These are phyloP conservation scores for Oscheius sp. DNA, from an alignment of 2,888 invertebrate species.

Conservation along the genomic window DNA sequence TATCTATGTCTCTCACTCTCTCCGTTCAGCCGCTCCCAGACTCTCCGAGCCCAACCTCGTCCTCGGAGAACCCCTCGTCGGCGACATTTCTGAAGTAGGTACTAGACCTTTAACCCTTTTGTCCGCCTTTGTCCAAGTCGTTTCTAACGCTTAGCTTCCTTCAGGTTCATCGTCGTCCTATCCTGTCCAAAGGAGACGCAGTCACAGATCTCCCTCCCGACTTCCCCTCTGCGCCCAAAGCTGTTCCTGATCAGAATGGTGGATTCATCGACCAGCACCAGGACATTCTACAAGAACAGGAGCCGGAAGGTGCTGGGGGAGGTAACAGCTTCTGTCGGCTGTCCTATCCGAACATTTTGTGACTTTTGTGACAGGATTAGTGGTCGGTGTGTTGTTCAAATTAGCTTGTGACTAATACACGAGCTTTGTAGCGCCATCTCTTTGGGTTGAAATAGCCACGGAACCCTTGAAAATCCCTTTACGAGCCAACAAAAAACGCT, in stretches of 20 bases:
- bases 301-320: constrained; percentile 29
- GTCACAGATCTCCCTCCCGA: constrained; percentile 43
- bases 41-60: constrained; percentile 25
- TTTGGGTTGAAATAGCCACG: too few species aligned
- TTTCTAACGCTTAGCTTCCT: background rate
- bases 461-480: too few species aligned
- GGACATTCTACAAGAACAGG: background rate
- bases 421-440: too few species aligned
- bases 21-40: constrained; percentile 27
- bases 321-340: background rate
- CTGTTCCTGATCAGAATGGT: constrained; percentile 39
- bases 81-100: constrained; percentile 43
- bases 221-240: constrained; percentile 44
- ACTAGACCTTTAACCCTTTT: background rate
- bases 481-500: too few species aligned
- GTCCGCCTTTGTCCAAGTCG: background rate
- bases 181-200: constrained; percentile 42
- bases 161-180: constrained; percentile 51
- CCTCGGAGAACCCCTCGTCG: constrained; percentile 46
- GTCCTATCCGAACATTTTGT: too few species aligned
- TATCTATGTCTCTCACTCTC: background rate
- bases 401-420: too few species aligned
- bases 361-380: too few species aligned
- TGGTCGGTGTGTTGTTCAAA: too few species aligned
- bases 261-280: constrained; percentile 35